These are phyloP conservation scores for Zaprionus gabonicus DNA, from an alignment of 1,140 invertebrate species.

Conservation along the genomic window DNA sequence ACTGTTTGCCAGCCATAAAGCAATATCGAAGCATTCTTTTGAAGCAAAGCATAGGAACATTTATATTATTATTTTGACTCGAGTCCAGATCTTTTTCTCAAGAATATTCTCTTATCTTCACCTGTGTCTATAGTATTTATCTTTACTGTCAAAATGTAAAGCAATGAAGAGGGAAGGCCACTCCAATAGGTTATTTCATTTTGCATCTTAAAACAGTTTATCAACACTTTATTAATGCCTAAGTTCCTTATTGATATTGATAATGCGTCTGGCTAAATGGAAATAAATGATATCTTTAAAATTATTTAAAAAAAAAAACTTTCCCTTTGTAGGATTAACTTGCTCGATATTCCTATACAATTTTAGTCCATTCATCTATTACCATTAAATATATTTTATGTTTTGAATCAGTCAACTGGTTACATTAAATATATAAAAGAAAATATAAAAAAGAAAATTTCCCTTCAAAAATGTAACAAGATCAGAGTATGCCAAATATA, in stretches of 20 bases:
- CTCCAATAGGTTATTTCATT: neutral
- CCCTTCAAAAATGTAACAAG: neutral
- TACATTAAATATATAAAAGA: too few species aligned
- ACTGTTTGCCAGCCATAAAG: constrained; percentile 54
- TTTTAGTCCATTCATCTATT: too few species aligned
- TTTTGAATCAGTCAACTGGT: too few species aligned
- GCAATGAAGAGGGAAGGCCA: constrained; percentile 9
- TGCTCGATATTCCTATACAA: too few species aligned
- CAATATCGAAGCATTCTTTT: constrained; percentile 48
- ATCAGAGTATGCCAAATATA: neutral
- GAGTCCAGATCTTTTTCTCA: constrained; percentile 6
- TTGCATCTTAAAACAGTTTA: neutral
- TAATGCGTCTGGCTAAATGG: neutral
- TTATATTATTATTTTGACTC: constrained; percentile 16
- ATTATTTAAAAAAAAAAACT: neutral
- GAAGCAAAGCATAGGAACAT: constrained; percentile 18
- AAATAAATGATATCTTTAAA: neutral
- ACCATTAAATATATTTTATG: too few species aligned
- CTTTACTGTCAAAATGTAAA: constrained; percentile 10
- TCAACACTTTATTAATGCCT: neutral
- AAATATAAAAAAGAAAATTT: too few species aligned
- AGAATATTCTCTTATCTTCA: constrained; percentile 21
- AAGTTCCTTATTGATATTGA: neutral
- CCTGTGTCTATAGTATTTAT: constrained; percentile 14
- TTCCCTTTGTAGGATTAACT: neutral